Percentiles rank a stretch among this genome's conserved stretches.
phyloP scores from a whole-genome alignment of 2,888 invertebrate genomes.

The Protula sp. region DNA sequence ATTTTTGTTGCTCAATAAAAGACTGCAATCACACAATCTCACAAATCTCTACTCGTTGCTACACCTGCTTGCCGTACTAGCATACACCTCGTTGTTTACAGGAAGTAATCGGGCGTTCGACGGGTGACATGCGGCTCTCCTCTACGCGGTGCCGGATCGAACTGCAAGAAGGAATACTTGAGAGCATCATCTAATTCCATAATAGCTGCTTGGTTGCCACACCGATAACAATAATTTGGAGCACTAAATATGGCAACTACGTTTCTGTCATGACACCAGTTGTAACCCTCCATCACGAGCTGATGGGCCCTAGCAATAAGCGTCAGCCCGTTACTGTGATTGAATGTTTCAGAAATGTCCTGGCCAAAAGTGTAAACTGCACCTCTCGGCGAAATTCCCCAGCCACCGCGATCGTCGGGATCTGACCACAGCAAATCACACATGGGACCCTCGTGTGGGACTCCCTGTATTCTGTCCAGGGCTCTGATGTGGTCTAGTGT shows the following conservation, averaged over 20 bases:
- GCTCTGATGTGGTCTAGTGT: conserved; percentile 98
- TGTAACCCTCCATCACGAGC: conserved; percentile 90
- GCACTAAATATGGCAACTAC: conserved; percentile 99
- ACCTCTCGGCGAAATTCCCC: conserved; percentile 99
- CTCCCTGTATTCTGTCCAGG: conserved; percentile 80
- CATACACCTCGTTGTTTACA: too few relatives aligned
- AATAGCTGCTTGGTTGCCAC: conserved; percentile 99
- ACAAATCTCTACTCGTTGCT: too few relatives aligned
- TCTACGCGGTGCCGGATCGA: conserved; percentile 98
- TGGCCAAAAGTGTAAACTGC: conserved; percentile 99
- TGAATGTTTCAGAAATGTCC: conserved; percentile 99
- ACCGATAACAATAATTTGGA: conserved; percentile 99
- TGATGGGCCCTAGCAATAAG: conserved; percentile 98
- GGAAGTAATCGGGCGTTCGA: conserved; percentile 99
- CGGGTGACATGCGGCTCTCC: conserved; percentile 99
- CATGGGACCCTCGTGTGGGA: conserved; percentile 82
- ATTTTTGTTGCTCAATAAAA: too few relatives aligned
- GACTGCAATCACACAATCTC: too few relatives aligned
- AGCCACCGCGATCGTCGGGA: conserved; percentile 99
- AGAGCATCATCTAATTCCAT: conserved; percentile 99
- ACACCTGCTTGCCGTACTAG: too few relatives aligned
- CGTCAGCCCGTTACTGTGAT: conserved; percentile 98
- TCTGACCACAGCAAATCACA: conserved; percentile 99
- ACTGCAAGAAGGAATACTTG: conserved; percentile 97
- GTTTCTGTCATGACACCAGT: conserved; percentile 95